These are phyloP conservation scores for Amblyraja radiata DNA, from an alignment of 2,797 vertebrate genomes.

Conservation along the genomic window DNA sequence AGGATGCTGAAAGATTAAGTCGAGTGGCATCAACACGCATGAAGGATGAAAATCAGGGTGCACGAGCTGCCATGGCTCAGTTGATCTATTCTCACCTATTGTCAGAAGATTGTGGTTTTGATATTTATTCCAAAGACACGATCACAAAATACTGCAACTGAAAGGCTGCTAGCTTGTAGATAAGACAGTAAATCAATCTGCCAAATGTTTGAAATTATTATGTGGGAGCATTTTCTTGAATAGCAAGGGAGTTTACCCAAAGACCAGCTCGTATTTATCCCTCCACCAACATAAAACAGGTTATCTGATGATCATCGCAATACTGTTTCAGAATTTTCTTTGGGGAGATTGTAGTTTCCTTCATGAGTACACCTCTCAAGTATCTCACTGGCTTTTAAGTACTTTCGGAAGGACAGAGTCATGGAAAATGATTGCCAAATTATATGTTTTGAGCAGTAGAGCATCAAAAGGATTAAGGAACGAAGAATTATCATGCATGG, in stretches of 20 bases:
- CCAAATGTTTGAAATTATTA: background rate
- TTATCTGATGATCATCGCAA: background rate
- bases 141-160: background rate
- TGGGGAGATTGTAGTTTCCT: background rate
- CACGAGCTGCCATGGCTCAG: background rate
- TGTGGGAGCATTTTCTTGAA: background rate
- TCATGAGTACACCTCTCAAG: background rate
- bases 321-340: background rate
- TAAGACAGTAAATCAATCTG: background rate
- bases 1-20: background rate
- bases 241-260: background rate
- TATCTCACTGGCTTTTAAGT: background rate
- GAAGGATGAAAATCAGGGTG: background rate
- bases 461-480: background rate
- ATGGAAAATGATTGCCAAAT: background rate
- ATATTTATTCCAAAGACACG: background rate
- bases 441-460: background rate
- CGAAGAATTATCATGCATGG: background rate
- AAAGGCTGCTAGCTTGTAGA: background rate
- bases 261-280: background rate
- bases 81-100: background rate
- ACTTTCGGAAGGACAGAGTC: background rate
- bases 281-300: background rate
- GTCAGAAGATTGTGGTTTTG: background rate
- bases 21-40: background rate